Evolutionary conservation across 2,113 vertebrate species (phyloP).

Genomic region (Amblyornis subalaris): DNA sequence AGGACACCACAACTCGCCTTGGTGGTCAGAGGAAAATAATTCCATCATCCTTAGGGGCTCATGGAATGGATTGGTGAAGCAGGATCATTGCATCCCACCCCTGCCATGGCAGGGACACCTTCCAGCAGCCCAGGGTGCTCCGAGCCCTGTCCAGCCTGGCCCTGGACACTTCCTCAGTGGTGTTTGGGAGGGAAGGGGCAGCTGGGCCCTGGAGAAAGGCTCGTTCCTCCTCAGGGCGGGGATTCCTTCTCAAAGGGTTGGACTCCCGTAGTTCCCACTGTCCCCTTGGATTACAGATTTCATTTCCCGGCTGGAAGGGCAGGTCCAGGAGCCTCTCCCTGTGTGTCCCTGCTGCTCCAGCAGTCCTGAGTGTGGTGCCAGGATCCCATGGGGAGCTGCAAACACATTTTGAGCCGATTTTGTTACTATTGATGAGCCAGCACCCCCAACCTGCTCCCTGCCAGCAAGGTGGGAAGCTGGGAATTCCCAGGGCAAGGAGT

Average conservation of each 20-base stretch:
- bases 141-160: rapidly evolving
- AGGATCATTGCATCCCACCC: no score
- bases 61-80: not conserved
- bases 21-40: not conserved
- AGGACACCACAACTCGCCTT: not conserved
- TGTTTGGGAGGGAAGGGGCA: not conserved
- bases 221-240: not conserved
- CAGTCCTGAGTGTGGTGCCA: not conserved
- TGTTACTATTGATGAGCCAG: not conserved
- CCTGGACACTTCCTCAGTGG: not conserved
- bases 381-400: not conserved
- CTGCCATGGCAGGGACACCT: not conserved
- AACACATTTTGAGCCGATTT: rapidly evolving
- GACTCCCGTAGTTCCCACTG: not conserved
- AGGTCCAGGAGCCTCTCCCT: not conserved
- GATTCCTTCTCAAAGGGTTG: not conserved
- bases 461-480: not conserved
- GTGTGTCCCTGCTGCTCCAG: not conserved
- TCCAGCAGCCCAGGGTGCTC: not conserved
- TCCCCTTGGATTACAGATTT: not conserved
- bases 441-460: not conserved
- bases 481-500: rapidly evolving
- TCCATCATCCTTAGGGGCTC: rapidly evolving
- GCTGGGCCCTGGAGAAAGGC: not conserved
- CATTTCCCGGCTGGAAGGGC: not conserved